Conservation (phyloP, 2,888 invertebrate genomes). For the Acanthococcus lagerstroemiae region DNA sequence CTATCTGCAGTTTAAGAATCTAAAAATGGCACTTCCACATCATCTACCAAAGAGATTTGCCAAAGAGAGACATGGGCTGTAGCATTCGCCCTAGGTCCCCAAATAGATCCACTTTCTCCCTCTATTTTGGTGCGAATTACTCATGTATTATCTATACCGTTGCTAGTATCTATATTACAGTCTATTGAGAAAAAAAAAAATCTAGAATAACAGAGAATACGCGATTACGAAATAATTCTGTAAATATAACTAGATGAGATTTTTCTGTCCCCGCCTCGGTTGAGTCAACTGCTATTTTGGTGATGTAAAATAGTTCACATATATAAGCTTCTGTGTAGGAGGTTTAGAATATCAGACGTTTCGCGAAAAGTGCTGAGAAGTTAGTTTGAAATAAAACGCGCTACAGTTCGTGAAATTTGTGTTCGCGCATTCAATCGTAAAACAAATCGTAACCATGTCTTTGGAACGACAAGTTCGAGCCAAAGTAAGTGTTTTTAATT, state of each 20-base stretch:
- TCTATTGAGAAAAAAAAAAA: neutral
- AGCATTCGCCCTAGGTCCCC: too few species aligned
- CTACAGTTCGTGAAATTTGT: constrained; percentile 8
- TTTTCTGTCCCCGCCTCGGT: constrained; percentile 17
- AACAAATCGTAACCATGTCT: constrained; percentile 53
- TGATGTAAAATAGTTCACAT: constrained; percentile 1
- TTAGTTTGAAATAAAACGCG: too few species aligned
- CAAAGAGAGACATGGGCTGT: too few species aligned
- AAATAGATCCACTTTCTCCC: too few species aligned
- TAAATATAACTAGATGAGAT: constrained; percentile 19
- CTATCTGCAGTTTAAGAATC: too few species aligned
- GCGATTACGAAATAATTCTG: constrained; percentile 19
- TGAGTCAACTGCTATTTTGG: constrained; percentile 24
- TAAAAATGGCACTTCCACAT: too few species aligned
- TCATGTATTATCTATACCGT: too few species aligned
- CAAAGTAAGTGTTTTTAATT: constrained; percentile 54
- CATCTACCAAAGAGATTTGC: too few species aligned
- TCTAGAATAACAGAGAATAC: constrained; percentile 9
- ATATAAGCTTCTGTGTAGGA: constrained; percentile 16
- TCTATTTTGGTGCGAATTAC: too few species aligned
- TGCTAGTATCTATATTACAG: too few species aligned
- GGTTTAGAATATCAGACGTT: constrained; percentile 17
- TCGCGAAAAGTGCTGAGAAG: neutral
- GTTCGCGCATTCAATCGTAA: neutral
- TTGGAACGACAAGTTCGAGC: constrained; percentile 83